Evolutionary conservation across 2,888 invertebrate species (phyloP).

Genomic region (Toxonevra muliebris): DNA sequence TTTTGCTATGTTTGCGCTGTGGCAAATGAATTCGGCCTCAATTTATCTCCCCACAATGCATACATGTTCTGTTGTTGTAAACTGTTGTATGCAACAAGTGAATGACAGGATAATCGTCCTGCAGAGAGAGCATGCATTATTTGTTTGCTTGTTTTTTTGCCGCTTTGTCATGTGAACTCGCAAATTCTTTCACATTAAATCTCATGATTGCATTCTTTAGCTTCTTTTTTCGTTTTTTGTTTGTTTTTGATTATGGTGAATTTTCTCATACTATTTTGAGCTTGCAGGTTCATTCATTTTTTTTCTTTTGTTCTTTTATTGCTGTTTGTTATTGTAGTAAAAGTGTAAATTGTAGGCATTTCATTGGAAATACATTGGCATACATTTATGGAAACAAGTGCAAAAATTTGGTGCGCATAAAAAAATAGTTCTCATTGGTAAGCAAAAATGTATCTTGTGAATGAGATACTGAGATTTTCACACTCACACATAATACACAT

Average conservation of each 20-base stretch:
- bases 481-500: too few species aligned
- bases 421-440: too few species aligned
- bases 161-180: constrained; percentile 5
- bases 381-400: not conserved
- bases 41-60: too few species aligned
- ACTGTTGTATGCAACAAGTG: constrained; percentile 41
- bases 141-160: constrained; percentile 12
- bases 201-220: not conserved
- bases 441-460: not conserved
- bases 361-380: not conserved
- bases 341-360: too few species aligned
- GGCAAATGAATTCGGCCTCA: not conserved
- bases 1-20: not conserved
- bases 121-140: constrained; percentile 3
- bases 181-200: constrained; percentile 20
- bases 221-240: not conserved
- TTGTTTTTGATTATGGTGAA: constrained; percentile 20
- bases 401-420: not conserved
- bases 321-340: not conserved
- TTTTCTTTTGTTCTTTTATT: constrained; percentile 39
- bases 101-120: constrained; percentile 49
- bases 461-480: not conserved
- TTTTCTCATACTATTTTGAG: constrained; percentile 38
- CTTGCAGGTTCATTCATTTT: constrained; percentile 10
- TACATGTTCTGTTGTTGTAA: constrained; percentile 1